phyloP scores from a whole-genome alignment of 2,888 invertebrate genomes.

The Ligdia adustata region DNA sequence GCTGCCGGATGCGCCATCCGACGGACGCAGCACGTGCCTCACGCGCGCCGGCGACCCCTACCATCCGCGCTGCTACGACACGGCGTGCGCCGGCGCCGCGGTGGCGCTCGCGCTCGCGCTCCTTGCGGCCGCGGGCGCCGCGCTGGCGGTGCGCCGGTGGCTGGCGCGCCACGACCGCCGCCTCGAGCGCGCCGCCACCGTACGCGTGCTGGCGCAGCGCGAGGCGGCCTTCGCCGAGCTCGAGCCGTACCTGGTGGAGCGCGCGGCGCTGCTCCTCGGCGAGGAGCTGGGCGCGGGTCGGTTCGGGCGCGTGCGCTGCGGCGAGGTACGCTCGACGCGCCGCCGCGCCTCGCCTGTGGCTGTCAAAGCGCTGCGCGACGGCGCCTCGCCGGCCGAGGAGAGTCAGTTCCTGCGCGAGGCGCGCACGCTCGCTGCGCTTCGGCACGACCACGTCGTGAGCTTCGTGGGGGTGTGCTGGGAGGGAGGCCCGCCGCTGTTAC shows the following conservation, averaged over 20 bases:
- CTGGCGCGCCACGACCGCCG: slow-evolving; percentile 47
- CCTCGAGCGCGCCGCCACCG: slow-evolving; percentile 57
- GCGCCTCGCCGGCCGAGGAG: slow-evolving; percentile 91
- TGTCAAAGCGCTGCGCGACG: slow-evolving; percentile 92
- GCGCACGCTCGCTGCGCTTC: slow-evolving; percentile 93
- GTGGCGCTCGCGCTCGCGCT: slow-evolving; percentile 40
- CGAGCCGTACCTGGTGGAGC: slow-evolving; percentile 28
- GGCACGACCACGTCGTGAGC: slow-evolving; percentile 92
- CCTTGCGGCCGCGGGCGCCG: slow-evolving; percentile 17
- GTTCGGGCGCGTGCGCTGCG: slow-evolving; percentile 59
- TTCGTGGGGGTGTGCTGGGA: slow-evolving; percentile 91
- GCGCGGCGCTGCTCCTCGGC: slow-evolving; percentile 42
- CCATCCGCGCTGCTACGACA: neutral
- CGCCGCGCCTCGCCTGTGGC: slow-evolving; percentile 80
- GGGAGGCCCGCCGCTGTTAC: slow-evolving; percentile 91
- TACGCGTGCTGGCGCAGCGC: slow-evolving; percentile 36
- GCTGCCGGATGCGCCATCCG: neutral
- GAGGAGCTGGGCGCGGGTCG: slow-evolving; percentile 59
- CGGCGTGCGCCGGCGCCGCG: slow-evolving; percentile 78
- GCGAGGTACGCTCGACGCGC: slow-evolving; percentile 39
- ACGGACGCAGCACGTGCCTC: neutral
- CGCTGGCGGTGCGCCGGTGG: slow-evolving; percentile 36
- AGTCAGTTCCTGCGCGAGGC: slow-evolving; percentile 90
- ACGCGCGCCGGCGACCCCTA: neutral
- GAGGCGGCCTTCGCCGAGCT: slow-evolving; percentile 29